These are phyloP conservation scores for Malurus elegans DNA, from an alignment of 2,113 vertebrate genomes.

Conservation along the genomic window DNA sequence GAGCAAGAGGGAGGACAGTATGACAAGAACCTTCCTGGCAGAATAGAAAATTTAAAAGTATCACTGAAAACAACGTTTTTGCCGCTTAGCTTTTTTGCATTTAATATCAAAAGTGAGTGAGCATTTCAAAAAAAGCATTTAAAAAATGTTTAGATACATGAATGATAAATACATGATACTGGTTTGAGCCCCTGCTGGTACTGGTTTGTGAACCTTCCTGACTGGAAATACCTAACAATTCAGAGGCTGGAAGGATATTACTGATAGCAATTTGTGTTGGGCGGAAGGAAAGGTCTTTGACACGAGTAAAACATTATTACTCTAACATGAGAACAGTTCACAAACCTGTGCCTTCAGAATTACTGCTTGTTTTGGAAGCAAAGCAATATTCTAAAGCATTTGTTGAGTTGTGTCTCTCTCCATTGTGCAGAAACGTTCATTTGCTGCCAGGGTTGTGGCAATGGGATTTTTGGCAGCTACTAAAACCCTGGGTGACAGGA, in stretches of 20 bases:
- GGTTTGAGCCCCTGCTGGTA: background rate
- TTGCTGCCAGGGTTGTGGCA: background rate
- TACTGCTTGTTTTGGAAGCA: background rate
- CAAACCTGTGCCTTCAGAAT: background rate
- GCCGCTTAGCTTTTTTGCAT: background rate
- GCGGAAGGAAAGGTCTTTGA: background rate
- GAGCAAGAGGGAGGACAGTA: background rate
- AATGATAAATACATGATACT: background rate
- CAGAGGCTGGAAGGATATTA: background rate
- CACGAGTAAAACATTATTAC: background rate
- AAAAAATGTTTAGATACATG: rapidly evolving
- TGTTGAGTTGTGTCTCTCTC: background rate
- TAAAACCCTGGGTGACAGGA: background rate
- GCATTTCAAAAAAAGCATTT: background rate
- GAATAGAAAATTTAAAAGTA: background rate
- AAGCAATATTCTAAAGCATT: background rate
- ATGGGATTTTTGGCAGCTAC: background rate
- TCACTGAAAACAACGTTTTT: background rate
- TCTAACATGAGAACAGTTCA: background rate
- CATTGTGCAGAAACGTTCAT: background rate
- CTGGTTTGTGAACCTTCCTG: background rate
- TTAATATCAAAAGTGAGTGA: background rate
- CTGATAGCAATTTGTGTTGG: background rate
- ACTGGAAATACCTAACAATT: rapidly evolving
- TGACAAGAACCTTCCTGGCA: background rate